Conservation (phyloP, 2,797 vertebrate genomes). For the Choloepus didactylus region DNA sequence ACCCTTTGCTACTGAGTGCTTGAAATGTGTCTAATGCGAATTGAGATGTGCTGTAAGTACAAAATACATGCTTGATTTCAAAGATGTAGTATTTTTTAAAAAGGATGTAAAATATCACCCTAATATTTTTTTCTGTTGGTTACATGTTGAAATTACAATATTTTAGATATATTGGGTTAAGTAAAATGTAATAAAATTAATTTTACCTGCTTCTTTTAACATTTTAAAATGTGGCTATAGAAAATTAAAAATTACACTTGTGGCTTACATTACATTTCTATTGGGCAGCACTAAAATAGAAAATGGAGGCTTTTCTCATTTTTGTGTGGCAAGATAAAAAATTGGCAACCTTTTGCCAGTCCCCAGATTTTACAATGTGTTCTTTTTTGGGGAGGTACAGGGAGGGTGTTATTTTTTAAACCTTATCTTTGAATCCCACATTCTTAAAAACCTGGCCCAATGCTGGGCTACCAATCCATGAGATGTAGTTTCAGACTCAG, state of each 20-base stretch:
- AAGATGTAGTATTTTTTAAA: neutral
- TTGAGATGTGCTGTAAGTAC: neutral
- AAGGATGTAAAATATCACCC: neutral
- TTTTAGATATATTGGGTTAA: neutral
- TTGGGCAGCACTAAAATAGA: neutral
- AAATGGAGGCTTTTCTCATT: neutral
- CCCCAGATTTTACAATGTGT: constrained; percentile 4
- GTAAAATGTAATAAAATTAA: constrained; percentile 9
- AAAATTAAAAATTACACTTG: constrained; percentile 2
- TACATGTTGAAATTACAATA: neutral
- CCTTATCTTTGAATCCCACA: neutral
- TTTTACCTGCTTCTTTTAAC: neutral
- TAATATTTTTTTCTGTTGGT: neutral
- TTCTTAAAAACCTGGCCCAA: neutral
- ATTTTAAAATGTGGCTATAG: neutral
- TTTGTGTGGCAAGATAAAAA: constrained; percentile 45
- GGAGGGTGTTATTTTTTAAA: neutral
- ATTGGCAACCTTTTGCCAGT: neutral
- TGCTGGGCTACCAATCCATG: neutral
- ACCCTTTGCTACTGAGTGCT: neutral
- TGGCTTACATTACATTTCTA: neutral
- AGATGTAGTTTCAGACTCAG: neutral
- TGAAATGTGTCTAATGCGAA: neutral
- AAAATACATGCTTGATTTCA: constrained; percentile 1
- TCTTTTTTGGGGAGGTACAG: neutral